These are phyloP conservation scores for Trichomalopsis sarcophagae DNA, from an alignment of 1,140 invertebrate genomes.

Conservation along the genomic window DNA sequence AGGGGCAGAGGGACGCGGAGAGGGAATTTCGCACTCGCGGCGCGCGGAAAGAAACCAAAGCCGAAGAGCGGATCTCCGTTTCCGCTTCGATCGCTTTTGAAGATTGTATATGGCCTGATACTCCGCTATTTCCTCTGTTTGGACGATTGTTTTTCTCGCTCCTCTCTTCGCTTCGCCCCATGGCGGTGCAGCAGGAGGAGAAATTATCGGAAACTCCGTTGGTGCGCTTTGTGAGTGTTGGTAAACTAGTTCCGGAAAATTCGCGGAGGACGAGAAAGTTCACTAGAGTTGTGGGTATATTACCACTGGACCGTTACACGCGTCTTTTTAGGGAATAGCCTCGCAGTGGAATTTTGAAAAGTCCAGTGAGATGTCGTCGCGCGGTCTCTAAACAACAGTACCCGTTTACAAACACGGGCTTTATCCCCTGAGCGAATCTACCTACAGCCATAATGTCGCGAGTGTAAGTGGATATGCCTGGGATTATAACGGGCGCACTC, in stretches of 20 bases:
- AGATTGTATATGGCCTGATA: slow-evolving; percentile 41
- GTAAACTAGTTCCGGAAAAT: no score
- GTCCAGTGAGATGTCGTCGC: no score
- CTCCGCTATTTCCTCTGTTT: neutral
- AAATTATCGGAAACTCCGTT: no score
- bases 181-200: no score
- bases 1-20: neutral
- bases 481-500: slow-evolving; percentile 56
- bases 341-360: neutral
- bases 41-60: slow-evolving; percentile 48
- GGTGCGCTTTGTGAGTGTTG: no score
- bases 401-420: neutral
- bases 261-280: no score
- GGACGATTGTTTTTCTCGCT: no score
- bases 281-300: no score
- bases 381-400: neutral
- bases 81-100: slow-evolving; percentile 46
- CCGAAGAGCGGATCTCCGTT: slow-evolving; percentile 54
- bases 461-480: slow-evolving; percentile 70
- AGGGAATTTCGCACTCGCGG: slow-evolving; percentile 47
- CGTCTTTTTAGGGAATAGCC: no score
- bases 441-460: slow-evolving; percentile 61
- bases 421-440: slow-evolving; percentile 61
- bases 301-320: no score
- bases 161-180: no score